These are phyloP conservation scores for Platorchestia sp. DNA, from an alignment of 1,140 invertebrate genomes.

Conservation along the genomic window DNA sequence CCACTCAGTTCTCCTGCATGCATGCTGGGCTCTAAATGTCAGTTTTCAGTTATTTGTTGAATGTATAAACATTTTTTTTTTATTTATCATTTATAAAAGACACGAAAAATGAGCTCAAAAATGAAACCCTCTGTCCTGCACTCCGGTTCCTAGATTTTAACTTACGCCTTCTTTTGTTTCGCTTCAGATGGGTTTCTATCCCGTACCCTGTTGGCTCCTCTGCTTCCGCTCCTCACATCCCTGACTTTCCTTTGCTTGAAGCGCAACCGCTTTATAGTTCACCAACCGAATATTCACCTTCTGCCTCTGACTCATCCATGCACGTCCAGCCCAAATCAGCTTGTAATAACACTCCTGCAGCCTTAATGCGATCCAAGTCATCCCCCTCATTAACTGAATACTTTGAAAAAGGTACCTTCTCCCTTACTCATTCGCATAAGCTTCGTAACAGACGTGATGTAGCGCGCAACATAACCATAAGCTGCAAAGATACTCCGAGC, in stretches of 20 bases:
- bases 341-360: not conserved
- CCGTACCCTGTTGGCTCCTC: constrained; percentile 37
- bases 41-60: not conserved
- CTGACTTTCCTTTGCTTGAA: constrained; percentile 32
- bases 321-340: not conserved
- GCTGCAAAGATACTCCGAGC: not conserved
- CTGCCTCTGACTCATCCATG: constrained; percentile 11
- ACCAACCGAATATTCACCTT: not conserved
- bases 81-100: not conserved
- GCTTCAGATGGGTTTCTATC: constrained; percentile 47
- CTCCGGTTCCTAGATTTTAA: not conserved
- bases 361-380: constrained; percentile 29
- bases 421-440: not conserved
- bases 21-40: not conserved
- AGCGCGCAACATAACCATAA: constrained; percentile 11
- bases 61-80: not conserved
- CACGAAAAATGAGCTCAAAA: not conserved
- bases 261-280: constrained; percentile 32
- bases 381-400: constrained; percentile 44
- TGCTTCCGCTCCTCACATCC: constrained; percentile 25
- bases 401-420: not conserved
- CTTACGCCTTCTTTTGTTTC: constrained; percentile 43
- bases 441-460: not conserved
- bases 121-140: not conserved
- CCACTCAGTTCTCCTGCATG: not conserved